Percentiles rank a stretch among this genome's conserved stretches.
Evolutionary conservation across 2,888 invertebrate genomes (phyloP).

Genomic region (Synergus gifuensis): DNA sequence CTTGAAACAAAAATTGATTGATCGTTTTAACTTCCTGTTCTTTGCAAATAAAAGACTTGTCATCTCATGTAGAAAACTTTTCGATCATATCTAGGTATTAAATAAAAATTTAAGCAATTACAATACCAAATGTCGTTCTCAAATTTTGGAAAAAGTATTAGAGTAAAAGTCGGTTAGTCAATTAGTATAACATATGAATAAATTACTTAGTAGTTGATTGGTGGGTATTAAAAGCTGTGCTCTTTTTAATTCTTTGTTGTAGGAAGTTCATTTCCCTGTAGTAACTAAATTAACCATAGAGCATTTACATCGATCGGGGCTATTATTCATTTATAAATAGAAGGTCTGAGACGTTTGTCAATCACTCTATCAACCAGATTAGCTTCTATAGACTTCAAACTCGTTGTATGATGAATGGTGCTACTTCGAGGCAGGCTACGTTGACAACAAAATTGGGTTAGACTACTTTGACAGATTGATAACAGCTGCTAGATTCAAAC

Average conservation of each 20-base stretch:
- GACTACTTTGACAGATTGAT: conserved; percentile 31
- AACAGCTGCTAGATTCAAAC: neutral
- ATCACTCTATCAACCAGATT: conserved; percentile 39
- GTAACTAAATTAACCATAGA: neutral
- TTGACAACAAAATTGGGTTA: conserved; percentile 38
- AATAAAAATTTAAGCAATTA: neutral
- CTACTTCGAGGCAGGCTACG: conserved; percentile 1
- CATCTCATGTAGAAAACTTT: conserved; percentile 2
- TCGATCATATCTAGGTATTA: neutral
- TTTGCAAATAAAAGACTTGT: conserved; percentile 30
- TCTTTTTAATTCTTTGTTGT: neutral
- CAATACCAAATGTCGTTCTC: neutral
- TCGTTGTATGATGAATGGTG: conserved; percentile 17
- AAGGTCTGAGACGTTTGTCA: conserved; percentile 32
- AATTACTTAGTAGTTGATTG: neutral
- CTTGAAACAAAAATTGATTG: conserved; percentile 38
- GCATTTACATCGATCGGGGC: neutral
- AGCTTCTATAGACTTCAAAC: conserved; percentile 25
- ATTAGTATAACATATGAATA: neutral
- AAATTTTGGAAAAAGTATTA: neutral
- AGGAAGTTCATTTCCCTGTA: neutral
- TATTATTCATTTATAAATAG: conserved; percentile 34
- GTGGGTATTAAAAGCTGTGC: neutral
- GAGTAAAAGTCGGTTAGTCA: neutral
- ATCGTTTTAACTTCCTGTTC: conserved; percentile 38